Base-by-base conservation (phyloP, 1,140 invertebrate genomes). In the Leptonema lineaticorne region DNA sequence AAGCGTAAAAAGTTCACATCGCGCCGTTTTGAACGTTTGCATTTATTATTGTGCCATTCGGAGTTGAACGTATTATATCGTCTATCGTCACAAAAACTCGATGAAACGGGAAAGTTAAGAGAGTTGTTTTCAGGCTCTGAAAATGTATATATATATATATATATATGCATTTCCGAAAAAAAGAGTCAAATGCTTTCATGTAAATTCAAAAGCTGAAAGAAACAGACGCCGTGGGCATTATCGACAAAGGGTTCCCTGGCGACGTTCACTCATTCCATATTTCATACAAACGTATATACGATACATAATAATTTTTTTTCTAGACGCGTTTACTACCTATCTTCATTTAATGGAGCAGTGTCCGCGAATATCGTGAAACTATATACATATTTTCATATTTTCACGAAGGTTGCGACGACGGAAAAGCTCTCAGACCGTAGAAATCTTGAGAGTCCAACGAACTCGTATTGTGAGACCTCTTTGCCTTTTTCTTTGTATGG, bases 361-460 rank as follows among this genome's bases (percentile, higher is more conserved):
- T 64, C 24, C 45, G 9, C 16, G 50, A 24, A 53, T 26, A 53
- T 53, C 50, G 50, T 24, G 22, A 53, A 53, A 53, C 30, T 62
- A 62, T 62, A 62, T 37, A 45, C 33, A 7, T 26, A 53, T 53
- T 22, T 53, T 24, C 8, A 24, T 11, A 24, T 53, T 41, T 41
- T 16, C 1, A 4, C 50, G 50, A 53, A 22, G 50, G 50, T 53
- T 53, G 20, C 22, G 7, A 11, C 2, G 8, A 5, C 50, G 50
- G 33, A 24, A 58, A 45, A 48, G 46, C 56, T 64, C 64, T 69
- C 68, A 72, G 71, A 72, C 71, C 70, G 20, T 29, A 53, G 20
- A 41, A 26, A 33, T 63, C 71, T 72, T 64, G 48, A 64, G 59
- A 62, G 67, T 69, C 68, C 71, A 69, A 67, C 65, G 71, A 72